Evolutionary conservation across 92 coral and sea anemone species (phyloP), one percentile per base, ranked within the genome.

Genomic region (Phymanthus crucifer): DNA sequence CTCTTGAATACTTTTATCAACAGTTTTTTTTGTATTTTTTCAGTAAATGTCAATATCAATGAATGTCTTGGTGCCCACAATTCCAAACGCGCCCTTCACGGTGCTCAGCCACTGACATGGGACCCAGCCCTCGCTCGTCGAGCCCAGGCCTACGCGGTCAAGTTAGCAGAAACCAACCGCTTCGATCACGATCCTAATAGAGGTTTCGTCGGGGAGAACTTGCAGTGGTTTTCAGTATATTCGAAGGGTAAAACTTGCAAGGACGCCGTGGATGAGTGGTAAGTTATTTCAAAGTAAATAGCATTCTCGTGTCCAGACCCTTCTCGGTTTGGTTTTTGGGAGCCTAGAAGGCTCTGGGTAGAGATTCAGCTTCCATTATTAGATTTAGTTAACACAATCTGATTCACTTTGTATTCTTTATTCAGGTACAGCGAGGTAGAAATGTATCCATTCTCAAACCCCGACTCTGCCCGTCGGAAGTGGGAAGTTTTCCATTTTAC

Each of bases 61-160:
- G 48, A 57, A 35, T 86, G 89, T 29, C 82, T 86, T 2, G 81
- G n/a, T n/a, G n/a, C n/a, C n/a, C n/a, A n/a, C n/a, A n/a, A n/a
- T n/a, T n/a, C n/a, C n/a, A n/a, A n/a, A 40, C 86, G 89, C 10
- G 72, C 50, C 1, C 69, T 79, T 32, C 88, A 85, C 80, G 36
- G 77, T 32, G 65, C 89, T 16, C 40, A 68, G 45, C 79, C 85
- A 23, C 76, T 85, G 61, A 72, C 50, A 40, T 85, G 89, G 43
- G 89, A 85, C 54, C 80, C 81, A 19, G 24, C 43, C 19, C 66
- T 85, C 18, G 89, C 89, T 23, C 69, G 26, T 13, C n/a, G 72
- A 2, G 86, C 89, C n/a, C 81, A 85, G 73, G 43, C 26, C 4
- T 80, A 78, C 80, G 70, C 89, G n/a, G 70, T 78, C n/a, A 38